phyloP scores from a whole-genome alignment of 30 jellyfish, hydroid and myxozoan genomes.

The Haliclystus octoradiatus region DNA sequence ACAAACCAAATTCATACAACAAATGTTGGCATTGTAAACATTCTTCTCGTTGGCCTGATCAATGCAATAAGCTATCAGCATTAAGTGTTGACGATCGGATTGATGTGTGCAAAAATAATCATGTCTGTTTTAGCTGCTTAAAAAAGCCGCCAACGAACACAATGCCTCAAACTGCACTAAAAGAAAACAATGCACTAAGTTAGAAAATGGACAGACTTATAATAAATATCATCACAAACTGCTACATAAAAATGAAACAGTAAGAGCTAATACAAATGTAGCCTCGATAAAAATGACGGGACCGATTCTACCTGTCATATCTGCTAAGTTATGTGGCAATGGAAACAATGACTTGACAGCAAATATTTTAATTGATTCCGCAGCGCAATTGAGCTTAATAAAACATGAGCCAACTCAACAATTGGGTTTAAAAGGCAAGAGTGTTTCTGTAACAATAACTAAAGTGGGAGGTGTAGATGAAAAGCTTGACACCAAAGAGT shows the following conservation, averaged over 20 bases:
- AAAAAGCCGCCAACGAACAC: conserved; percentile 39
- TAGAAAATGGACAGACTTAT: conserved; percentile 38
- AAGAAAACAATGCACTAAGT: conserved; percentile 32
- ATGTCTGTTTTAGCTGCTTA: conserved; percentile 55
- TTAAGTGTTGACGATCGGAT: conserved; percentile 35
- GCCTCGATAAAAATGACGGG: too few relatives aligned
- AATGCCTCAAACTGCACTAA: conserved; percentile 37
- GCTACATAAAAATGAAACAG: conserved; percentile 20
- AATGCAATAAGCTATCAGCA: conserved; percentile 33
- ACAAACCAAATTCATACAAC: conserved; percentile 14
- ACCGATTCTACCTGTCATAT: conserved; percentile 38
- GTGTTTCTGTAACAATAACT: conserved; percentile 17
- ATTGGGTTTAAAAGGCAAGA: conserved; percentile 29
- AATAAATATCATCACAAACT: conserved; percentile 25
- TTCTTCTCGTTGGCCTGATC: conserved; percentile 59
- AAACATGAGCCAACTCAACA: conserved; percentile 21
- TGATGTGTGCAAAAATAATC: too few relatives aligned
- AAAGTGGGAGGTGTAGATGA: too few relatives aligned
- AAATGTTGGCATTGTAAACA: conserved; percentile 48
- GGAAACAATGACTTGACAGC: too few relatives aligned
- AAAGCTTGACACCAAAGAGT: too few relatives aligned
- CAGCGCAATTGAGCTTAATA: conserved; percentile 15
- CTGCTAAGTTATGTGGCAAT: too few relatives aligned
- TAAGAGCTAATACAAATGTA: conserved; percentile 25
- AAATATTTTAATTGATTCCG: conserved; percentile 26